Evolutionary conservation across 2,113 vertebrate genomes (phyloP).

Genomic region (Megalops atlanticus): DNA sequence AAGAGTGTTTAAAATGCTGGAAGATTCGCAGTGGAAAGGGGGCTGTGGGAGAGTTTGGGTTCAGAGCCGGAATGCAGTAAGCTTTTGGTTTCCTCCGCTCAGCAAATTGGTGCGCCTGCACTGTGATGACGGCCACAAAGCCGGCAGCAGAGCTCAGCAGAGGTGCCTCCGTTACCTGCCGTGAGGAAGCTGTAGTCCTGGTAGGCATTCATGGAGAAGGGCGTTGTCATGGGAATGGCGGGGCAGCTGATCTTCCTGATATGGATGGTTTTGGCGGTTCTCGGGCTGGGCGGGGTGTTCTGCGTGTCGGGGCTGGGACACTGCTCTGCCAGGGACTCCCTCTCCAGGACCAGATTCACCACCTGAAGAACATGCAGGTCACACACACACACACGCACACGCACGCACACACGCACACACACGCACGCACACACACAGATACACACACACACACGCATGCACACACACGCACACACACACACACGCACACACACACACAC

Average conservation of each 20-base stretch:
- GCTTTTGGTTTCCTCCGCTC: too few relatives aligned
- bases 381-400: background rate
- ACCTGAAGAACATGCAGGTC: conserved; percentile 60
- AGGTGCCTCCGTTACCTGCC: conserved; percentile 74
- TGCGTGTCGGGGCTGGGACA: conserved; percentile 49
- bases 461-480: too few relatives aligned
- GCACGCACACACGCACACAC: too few relatives aligned
- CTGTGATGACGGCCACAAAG: background rate
- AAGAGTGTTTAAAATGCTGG: too few relatives aligned
- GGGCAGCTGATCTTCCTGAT: conserved; percentile 47
- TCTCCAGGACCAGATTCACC: conserved; percentile 78
- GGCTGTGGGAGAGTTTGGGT: too few relatives aligned
- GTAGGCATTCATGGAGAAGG: conserved; percentile 72
- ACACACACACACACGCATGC: too few relatives aligned
- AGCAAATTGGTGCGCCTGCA: too few relatives aligned
- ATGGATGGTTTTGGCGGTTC: background rate
- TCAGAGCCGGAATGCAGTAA: too few relatives aligned
- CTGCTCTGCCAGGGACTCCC: conserved; percentile 67
- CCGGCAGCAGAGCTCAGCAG: background rate
- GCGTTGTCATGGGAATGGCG: conserved; percentile 78
- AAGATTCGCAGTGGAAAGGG: too few relatives aligned
- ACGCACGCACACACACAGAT: too few relatives aligned
- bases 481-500: too few relatives aligned
- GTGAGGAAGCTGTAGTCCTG: conserved; percentile 80
- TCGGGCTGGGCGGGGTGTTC: conserved; percentile 5